Percentiles rank a stretch among this genome's conserved stretches.
Evolutionary conservation across 2,113 vertebrate species (phyloP).

Genomic region (Apaloderma vittatum): DNA sequence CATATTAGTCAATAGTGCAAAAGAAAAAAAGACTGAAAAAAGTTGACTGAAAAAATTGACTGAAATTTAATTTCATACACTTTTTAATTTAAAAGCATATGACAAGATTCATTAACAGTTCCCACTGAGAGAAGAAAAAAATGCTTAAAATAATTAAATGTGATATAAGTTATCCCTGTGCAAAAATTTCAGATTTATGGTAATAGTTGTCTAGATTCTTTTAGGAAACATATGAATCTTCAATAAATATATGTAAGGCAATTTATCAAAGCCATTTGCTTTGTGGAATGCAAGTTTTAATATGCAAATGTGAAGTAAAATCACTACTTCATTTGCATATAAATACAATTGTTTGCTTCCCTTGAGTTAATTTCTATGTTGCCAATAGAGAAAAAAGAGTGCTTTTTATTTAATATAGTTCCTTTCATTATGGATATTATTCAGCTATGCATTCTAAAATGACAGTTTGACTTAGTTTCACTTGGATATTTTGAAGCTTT

Average conservation of each 20-base stretch:
- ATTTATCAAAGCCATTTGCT: conserved; percentile 62
- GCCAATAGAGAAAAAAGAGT: background rate
- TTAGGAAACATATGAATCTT: conserved; percentile 7
- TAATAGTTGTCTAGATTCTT: conserved; percentile 4
- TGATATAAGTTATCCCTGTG: background rate
- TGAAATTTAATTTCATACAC: background rate
- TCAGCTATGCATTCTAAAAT: conserved; percentile 2
- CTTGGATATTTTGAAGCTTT: conserved; percentile 7
- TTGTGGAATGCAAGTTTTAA: conserved; percentile 42
- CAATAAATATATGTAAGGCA: background rate
- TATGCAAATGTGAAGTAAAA: conserved; percentile 50
- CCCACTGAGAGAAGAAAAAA: background rate
- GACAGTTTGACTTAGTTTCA: conserved; percentile 44
- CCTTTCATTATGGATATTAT: conserved; percentile 15
- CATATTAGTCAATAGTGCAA: background rate
- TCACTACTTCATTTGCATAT: background rate
- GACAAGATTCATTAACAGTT: background rate
- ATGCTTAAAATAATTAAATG: background rate
- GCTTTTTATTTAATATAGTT: conserved; percentile 33
- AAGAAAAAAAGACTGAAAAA: background rate
- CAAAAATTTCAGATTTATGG: conserved; percentile 33
- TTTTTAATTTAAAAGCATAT: background rate
- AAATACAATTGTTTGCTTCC: background rate
- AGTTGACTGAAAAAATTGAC: no score
- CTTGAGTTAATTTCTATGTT: conserved; percentile 25